A percentile compares a stretch with the other conserved stretches of the same genome.
phyloP scores from a whole-genome alignment of 2,888 invertebrate genomes.

The Heliconius hortense region DNA sequence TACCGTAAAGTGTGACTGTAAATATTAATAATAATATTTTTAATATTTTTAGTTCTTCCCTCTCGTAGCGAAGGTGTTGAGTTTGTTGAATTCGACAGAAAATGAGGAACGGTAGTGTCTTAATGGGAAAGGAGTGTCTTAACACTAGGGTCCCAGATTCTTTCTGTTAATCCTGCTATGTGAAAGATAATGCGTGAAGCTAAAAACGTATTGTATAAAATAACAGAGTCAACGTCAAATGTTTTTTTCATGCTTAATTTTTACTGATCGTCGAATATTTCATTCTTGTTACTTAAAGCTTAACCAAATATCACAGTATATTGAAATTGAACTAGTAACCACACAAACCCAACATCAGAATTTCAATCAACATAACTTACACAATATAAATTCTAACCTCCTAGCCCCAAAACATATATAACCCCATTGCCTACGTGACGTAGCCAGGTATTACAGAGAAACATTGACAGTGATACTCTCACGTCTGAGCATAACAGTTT shows the following conservation, averaged over 20 bases:
- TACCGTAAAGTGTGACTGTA: not conserved
- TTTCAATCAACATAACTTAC: not conserved
- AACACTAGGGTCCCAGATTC: not conserved
- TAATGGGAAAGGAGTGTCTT: not conserved
- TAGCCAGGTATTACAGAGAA: constrained; percentile 7
- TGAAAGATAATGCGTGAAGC: not conserved
- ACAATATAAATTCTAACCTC: constrained; percentile 7
- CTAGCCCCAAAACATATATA: constrained; percentile 1
- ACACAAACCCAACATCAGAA: not conserved
- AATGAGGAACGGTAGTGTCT: not conserved
- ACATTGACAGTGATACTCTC: constrained; percentile 35
- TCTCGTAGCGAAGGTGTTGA: no score
- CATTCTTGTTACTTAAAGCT: no score
- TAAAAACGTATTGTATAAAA: not conserved
- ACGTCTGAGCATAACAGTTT: constrained; percentile 18
- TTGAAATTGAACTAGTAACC: not conserved
- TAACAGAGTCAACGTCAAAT: no score
- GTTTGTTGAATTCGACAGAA: not conserved
- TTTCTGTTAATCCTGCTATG: not conserved
- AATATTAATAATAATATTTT: not conserved
- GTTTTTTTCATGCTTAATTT: no score
- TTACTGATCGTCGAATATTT: no score
- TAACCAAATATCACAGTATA: no score
- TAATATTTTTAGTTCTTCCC: no score
- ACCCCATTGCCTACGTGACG: constrained; percentile 11